phyloP scores from a whole-genome alignment of 2,888 invertebrate genomes.

The Dione vanillae region DNA sequence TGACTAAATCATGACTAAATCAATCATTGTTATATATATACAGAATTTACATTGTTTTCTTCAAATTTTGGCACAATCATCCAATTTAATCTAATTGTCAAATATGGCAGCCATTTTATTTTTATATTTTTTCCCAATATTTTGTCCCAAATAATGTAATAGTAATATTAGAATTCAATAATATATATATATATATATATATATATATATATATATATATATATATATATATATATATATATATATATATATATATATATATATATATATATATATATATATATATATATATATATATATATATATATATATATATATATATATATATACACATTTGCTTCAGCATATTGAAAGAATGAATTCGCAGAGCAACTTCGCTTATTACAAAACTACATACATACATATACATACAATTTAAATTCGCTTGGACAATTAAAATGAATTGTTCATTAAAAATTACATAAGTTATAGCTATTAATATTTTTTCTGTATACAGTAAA shows the following conservation, averaged over 20 bases:
- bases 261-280: not conserved
- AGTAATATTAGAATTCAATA: no score
- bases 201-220: not conserved
- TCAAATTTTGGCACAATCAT: constrained; percentile 9
- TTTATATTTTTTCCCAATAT: no score
- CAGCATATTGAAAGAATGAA: constrained; percentile 5
- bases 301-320: not conserved
- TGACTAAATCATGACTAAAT: not conserved
- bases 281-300: not conserved
- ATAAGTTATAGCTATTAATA: no score
- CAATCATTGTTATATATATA: not conserved
- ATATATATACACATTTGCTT: not conserved
- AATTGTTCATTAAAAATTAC: no score
- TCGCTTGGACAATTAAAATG: not conserved
- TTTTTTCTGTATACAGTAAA: no score
- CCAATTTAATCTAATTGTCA: constrained; percentile 9
- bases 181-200: no score
- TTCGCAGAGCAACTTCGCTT: constrained; percentile 11
- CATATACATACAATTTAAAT: not conserved
- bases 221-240: not conserved
- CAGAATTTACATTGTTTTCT: not conserved
- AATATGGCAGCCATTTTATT: not conserved
- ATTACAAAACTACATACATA: not conserved
- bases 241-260: not conserved
- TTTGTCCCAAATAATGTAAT: no score